These are phyloP conservation scores for Aphodius sticticus DNA, from an alignment of 2,888 invertebrate genomes.

Conservation along the genomic window DNA sequence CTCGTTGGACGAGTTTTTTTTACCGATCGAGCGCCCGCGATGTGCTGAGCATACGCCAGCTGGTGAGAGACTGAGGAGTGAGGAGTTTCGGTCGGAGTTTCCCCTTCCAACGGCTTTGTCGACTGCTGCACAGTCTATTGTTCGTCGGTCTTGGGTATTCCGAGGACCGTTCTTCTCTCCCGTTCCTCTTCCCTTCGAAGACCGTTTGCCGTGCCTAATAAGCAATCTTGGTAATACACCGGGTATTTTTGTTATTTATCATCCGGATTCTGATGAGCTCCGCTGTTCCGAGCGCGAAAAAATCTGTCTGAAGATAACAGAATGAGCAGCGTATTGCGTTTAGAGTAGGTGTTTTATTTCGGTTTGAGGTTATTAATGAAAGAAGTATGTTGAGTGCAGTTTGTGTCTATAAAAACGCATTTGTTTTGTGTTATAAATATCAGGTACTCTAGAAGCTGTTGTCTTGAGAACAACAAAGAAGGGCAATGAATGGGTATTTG, in stretches of 20 bases:
- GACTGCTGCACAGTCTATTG: neutral
- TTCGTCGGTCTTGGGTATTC: neutral
- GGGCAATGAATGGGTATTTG: too few relatives aligned
- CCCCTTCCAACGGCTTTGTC: neutral
- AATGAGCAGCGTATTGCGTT: too few relatives aligned
- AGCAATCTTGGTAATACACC: neutral
- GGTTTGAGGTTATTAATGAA: too few relatives aligned
- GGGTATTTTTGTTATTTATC: neutral
- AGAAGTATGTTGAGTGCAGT: too few relatives aligned
- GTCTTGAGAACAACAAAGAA: too few relatives aligned
- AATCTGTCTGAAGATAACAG: neutral
- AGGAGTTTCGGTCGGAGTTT: neutral
- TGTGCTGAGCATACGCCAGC: neutral
- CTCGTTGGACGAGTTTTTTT: neutral
- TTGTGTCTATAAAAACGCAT: too few relatives aligned
- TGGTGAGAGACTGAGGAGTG: conserved; percentile 4
- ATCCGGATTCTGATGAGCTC: neutral
- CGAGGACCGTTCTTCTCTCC: neutral
- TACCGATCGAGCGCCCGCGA: neutral
- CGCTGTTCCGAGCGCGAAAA: neutral
- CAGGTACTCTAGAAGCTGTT: too few relatives aligned
- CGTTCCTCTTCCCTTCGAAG: neutral
- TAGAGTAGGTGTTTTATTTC: too few relatives aligned
- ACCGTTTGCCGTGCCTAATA: neutral
- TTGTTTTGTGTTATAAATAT: too few relatives aligned